Evolutionary conservation across 2,797 vertebrate species (phyloP).

Genomic region (Acanthurus lineatus): DNA sequence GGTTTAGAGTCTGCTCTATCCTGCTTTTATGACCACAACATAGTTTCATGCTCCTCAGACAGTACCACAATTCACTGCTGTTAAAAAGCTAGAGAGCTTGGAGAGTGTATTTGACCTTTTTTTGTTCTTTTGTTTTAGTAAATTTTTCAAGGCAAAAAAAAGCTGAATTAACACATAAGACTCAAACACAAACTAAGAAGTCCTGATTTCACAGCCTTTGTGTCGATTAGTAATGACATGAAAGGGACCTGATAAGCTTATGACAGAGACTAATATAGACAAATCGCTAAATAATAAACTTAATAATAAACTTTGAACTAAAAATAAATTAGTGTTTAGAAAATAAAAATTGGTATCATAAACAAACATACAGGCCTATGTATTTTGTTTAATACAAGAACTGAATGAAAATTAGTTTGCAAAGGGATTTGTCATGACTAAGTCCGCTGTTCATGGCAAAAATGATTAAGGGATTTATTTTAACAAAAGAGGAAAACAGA

Average conservation of each 20-base stretch:
- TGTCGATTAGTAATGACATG: conserved; percentile 1
- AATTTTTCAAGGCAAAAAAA: not conserved
- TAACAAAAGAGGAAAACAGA: too few species aligned
- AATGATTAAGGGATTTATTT: too few species aligned
- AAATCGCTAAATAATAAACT: too few species aligned
- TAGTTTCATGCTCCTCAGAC: not conserved
- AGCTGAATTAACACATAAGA: not conserved
- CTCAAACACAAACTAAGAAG: not conserved
- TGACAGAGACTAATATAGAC: too few species aligned
- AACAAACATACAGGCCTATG: not conserved
- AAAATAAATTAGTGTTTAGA: not conserved
- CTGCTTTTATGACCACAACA: not conserved
- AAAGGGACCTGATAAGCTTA: too few species aligned
- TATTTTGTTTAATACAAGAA: not conserved
- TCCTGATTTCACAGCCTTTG: not conserved
- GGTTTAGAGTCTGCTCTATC: not conserved
- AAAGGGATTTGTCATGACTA: too few species aligned
- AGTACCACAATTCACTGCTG: not conserved
- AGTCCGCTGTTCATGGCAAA: too few species aligned
- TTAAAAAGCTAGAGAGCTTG: not conserved
- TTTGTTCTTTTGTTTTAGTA: not conserved
- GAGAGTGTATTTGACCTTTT: not conserved
- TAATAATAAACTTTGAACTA: not conserved
- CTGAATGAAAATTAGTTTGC: not conserved
- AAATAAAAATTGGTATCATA: too few species aligned